phyloP scores from a whole-genome alignment of 2,888 invertebrate genomes.

The Eupithecia centaureata region DNA sequence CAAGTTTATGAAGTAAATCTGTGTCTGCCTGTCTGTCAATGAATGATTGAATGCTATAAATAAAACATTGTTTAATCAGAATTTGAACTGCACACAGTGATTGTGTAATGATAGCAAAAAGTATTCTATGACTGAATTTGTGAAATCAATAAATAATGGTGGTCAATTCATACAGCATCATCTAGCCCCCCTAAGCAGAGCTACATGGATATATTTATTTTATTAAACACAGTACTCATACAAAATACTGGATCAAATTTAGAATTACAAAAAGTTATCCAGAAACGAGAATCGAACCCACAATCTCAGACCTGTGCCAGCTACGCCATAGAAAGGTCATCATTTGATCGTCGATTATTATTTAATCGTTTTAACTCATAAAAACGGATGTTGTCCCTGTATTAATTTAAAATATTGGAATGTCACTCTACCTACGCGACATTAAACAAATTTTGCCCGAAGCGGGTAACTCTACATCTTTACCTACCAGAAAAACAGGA shows the following conservation, averaged over 20 bases:
- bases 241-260: too few relatives aligned
- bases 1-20: conserved; percentile 21
- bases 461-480: conserved; percentile 4
- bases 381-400: background rate
- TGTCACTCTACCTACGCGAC: background rate
- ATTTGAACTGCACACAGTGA: conserved; percentile 2
- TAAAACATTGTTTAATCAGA: conserved; percentile 14
- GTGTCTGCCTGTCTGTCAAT: conserved; percentile 11
- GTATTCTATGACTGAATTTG: background rate
- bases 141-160: too few relatives aligned
- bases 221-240: too few relatives aligned
- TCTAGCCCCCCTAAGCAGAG: too few relatives aligned
- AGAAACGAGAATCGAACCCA: too few relatives aligned
- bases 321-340: too few relatives aligned
- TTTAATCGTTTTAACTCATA: background rate
- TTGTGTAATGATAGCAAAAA: conserved; percentile 10
- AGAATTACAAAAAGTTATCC: too few relatives aligned
- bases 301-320: too few relatives aligned
- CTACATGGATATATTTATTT: too few relatives aligned
- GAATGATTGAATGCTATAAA: conserved; percentile 15
- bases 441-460: conserved; percentile 7
- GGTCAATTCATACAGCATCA: too few relatives aligned
- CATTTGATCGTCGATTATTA: background rate
- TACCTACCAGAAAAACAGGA: conserved; percentile 18
- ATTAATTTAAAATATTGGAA: conserved; percentile 4